Evolutionary conservation across 2,888 invertebrate species (phyloP), one percentile per base, ranked within the genome.

Genomic region (Drosophila algonquin): DNA sequence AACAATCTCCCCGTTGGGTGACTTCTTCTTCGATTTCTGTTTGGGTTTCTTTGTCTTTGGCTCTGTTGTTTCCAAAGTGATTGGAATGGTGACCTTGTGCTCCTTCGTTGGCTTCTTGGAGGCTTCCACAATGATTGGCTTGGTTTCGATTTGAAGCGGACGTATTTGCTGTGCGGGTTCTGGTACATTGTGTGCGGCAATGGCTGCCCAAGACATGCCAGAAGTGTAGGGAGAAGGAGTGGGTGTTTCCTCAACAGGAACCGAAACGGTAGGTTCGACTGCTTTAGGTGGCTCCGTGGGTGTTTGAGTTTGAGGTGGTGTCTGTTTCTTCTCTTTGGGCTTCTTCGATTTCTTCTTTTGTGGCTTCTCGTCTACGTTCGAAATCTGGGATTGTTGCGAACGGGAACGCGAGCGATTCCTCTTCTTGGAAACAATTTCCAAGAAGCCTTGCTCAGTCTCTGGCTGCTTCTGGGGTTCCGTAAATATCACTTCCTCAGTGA

Each of bases 331-430:
- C 6, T 77, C 76, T 18, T 81, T 80, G 0, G 76, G 64, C 46
- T 89, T 89, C 24, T 82, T 87, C 0, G 84, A 73, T 21, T 84
- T 91, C n/a, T 91, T 93, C 77, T 93, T 93, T 70, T 92, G 92
- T 57, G 88, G 92, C 9, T 93, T 93, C 79, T 93, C 93, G 1
- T 91, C 70, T 53, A 73, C 59, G 57, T 63, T 64, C 8, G 77
- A 67, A 64, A 68, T 48, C 78, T 93, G 91, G 75, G 90, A 82
- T 30, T 90, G 89, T 52, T 92, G 92, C 51, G 93, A 93, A 67
- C 93, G 93, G 14, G 94, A 94, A 55, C 93, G 92, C 2, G 95
- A 94, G 62, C 94, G 93, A 51, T 81, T 80, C 51, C 90, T 93
- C 93, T 92, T 93, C 79, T 92, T 92, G 21, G 93, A 93, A 8